These are phyloP conservation scores for Asbolus verrucosus DNA, from an alignment of 1,140 invertebrate species.

Conservation along the genomic window DNA sequence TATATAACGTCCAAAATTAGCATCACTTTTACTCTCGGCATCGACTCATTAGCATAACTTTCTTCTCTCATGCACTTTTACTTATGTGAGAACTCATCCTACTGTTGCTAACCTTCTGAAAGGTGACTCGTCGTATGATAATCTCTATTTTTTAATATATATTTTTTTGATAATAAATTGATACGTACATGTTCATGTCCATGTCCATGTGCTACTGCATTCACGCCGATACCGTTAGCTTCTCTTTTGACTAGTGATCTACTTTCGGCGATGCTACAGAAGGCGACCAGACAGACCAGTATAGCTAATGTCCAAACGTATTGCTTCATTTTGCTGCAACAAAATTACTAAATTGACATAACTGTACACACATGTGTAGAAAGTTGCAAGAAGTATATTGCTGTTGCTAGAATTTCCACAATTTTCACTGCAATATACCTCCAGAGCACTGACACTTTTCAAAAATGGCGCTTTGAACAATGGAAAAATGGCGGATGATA, in stretches of 20 bases:
- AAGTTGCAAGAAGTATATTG: slow-evolving; percentile 15
- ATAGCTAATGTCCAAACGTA: slow-evolving; percentile 51
- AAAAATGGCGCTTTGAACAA: slow-evolving; percentile 50
- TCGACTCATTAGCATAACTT: slow-evolving; percentile 31
- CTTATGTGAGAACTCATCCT: neutral
- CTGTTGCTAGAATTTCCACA: neutral
- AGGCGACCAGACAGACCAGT: slow-evolving; percentile 49
- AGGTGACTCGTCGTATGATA: no score
- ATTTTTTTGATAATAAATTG: slow-evolving; percentile 6
- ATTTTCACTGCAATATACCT: slow-evolving; percentile 28
- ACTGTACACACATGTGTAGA: slow-evolving; percentile 10
- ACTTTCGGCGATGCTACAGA: slow-evolving; percentile 54
- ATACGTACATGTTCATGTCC: slow-evolving; percentile 50
- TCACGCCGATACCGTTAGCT: slow-evolving; percentile 36
- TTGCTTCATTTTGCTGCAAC: slow-evolving; percentile 59
- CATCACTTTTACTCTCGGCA: slow-evolving; percentile 36
- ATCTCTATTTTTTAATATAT: no score
- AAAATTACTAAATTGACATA: slow-evolving; percentile 42
- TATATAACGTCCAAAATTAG: slow-evolving; percentile 26
- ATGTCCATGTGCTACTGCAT: slow-evolving; percentile 38
- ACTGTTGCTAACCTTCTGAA: slow-evolving; percentile 17
- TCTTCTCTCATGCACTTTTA: slow-evolving; percentile 32
- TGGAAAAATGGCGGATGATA: slow-evolving; percentile 19
- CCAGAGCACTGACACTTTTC: slow-evolving; percentile 35
- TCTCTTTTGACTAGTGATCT: slow-evolving; percentile 56